phyloP scores from a whole-genome alignment of 2,888 invertebrate species.

The Dysmachus trigonus region DNA sequence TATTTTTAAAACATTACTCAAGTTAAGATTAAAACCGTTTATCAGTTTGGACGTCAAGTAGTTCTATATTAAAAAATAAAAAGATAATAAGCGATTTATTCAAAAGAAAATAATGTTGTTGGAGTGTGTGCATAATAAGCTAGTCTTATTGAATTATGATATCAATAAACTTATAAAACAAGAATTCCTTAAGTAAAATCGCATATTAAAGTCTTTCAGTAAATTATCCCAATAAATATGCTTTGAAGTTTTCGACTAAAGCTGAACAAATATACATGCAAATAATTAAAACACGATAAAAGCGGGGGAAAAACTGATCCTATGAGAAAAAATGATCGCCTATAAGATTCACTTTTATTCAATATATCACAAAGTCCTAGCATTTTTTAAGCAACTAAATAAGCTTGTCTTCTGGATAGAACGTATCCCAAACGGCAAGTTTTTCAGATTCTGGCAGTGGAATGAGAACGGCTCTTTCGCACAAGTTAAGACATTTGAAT shows the following conservation, averaged over 20 bases:
- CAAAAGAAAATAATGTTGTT: not conserved
- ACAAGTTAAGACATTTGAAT: slow-evolving; percentile 58
- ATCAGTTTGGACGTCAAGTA: no score
- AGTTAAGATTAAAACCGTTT: no score
- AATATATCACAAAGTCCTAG: not conserved
- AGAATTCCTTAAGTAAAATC: not conserved
- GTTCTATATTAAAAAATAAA: not conserved
- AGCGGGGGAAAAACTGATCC: not conserved
- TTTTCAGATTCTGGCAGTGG: slow-evolving; percentile 58
- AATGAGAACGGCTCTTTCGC: slow-evolving; percentile 55
- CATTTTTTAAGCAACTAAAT: not conserved
- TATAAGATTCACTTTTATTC: not conserved
- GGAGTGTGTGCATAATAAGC: not conserved
- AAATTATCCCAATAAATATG: not conserved
- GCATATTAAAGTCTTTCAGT: not conserved
- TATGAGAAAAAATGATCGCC: not conserved
- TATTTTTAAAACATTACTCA: no score
- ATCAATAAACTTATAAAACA: not conserved
- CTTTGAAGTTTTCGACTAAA: not conserved
- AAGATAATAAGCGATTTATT: not conserved
- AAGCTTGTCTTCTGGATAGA: slow-evolving; percentile 51
- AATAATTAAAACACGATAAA: not conserved
- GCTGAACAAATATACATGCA: not conserved
- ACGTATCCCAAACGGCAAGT: slow-evolving; percentile 58
- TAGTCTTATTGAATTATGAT: not conserved